These are phyloP conservation scores for Lathamus discolor DNA, from an alignment of 2,113 vertebrate genomes.

Conservation along the genomic window DNA sequence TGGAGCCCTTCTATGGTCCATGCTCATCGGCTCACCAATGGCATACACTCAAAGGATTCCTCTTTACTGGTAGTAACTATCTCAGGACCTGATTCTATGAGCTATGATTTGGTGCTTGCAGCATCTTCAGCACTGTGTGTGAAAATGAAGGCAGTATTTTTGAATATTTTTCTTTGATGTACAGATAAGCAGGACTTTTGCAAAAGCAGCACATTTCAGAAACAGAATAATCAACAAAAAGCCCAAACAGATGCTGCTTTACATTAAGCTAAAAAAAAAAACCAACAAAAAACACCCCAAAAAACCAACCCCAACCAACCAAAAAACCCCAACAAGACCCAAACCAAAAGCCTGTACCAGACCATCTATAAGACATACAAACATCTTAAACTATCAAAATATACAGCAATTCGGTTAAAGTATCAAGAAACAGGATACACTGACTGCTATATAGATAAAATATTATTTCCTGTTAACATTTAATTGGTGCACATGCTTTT, in stretches of 20 bases:
- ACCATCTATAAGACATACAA: conserved; percentile 73
- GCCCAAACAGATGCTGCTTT: conserved; percentile 74
- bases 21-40: conserved; percentile 94
- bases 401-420: conserved; percentile 66
- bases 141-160: conserved; percentile 99
- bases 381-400: conserved; percentile 80
- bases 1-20: conserved; percentile 98
- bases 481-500: conserved; percentile 74
- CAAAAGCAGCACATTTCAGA: conserved; percentile 82
- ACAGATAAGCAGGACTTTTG: conserved; percentile 83
- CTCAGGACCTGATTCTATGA: conserved; percentile 98
- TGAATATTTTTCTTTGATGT: conserved; percentile 79
- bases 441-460: conserved; percentile 70
- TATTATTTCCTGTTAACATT: conserved; percentile 76
- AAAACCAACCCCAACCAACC: background rate
- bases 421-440: conserved; percentile 73
- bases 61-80: conserved; percentile 98
- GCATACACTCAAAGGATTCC: conserved; percentile 98
- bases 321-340: conserved; percentile 10
- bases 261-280: conserved; percentile 67
- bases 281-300: background rate
- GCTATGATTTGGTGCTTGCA: conserved; percentile 94
- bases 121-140: conserved; percentile 99
- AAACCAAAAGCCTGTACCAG: conserved; percentile 67
- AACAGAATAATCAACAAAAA: conserved; percentile 69